Evolutionary conservation across 2,888 invertebrate species (phyloP), one percentile per base, ranked within the genome.

Genomic region (Unio pictorum): DNA sequence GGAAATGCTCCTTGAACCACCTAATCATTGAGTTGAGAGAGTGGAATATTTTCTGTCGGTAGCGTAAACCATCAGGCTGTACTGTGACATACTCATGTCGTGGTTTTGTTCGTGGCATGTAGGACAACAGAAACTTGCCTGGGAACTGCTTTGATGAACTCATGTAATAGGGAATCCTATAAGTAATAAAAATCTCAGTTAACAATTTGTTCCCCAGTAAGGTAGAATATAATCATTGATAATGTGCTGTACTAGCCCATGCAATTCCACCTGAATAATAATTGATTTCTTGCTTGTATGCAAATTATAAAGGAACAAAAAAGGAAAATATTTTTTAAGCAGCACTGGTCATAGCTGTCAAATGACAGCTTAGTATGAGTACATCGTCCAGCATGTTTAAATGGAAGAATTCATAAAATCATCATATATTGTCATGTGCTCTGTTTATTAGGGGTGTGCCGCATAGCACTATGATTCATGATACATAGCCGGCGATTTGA

Each of bases 1-100:
- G 92, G 91, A 97, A 99, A 90, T 99, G 97, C 90, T 97, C 96
- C 89, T 99, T 99, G 91, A 99, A 99, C 98, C 98, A 99, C 73
- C 95, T 94, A 84, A 99, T 93, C 71, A 99, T 89, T 18, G 93
- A 92, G 60, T 93, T 93, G 1, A 97, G 92, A 0, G 95, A 94
- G 80, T 95, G 94, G 90, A 99, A 99, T 89, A 94, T 93, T 78
- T 95, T 94, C 8, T 81, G 74, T 34, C 99, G 92, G 90, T 96
- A 99, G 68, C 95, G 93, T 89, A 96, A 95, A 1, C 99, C 99
- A 78, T 98, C 97, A 0, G 97, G 96, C 4, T 95, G 94, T 0
- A 98, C 94, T 0, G 96, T 95, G 0, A 99, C 92, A 88, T 95
- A 98, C 90, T 99, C 99, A 90, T 98, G 98, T 1, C 95, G 93